A percentile compares a stretch with the other conserved stretches of the same genome.
Conservation (phyloP, 2,888 invertebrate species). For the Druceiella hillmani region DNA sequence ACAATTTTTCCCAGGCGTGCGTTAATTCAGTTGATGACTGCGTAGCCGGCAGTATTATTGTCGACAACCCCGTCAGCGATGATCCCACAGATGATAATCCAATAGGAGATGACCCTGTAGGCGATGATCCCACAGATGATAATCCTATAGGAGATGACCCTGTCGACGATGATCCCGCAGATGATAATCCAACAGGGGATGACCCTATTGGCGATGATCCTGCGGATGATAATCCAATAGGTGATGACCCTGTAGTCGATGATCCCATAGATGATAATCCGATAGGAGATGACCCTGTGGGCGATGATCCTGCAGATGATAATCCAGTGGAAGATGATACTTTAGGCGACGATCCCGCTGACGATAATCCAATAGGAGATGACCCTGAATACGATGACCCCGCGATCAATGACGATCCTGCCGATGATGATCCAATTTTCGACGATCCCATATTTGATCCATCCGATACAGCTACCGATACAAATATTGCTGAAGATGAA, state of each 20-base stretch:
- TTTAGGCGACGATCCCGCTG: too few relatives aligned
- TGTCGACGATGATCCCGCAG: not conserved
- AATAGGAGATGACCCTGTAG: not conserved
- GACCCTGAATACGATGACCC: not conserved
- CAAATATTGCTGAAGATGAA: too few relatives aligned
- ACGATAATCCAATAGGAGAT: not conserved
- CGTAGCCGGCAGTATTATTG: too few relatives aligned
- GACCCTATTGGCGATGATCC: not conserved
- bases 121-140: not conserved
- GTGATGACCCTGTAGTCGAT: not conserved
- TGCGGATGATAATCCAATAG: not conserved
- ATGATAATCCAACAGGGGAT: not conserved
- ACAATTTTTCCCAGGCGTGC: too few relatives aligned
- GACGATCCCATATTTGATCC: too few relatives aligned
- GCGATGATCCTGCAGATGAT: not conserved
- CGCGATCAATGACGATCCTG: not conserved
- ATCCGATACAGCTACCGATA: too few relatives aligned
- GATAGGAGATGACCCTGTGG: not conserved
- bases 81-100: not conserved
- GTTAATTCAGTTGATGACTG: too few relatives aligned
- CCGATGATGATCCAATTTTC: not conserved
- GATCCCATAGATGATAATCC: not conserved
- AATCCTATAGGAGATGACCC: not conserved
- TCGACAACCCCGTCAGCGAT: not conserved
- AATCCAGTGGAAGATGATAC: too few relatives aligned